Evolutionary conservation across 2,113 vertebrate species (phyloP), one percentile per base, ranked within the genome.

Genomic region (Triplophysa siluroides): DNA sequence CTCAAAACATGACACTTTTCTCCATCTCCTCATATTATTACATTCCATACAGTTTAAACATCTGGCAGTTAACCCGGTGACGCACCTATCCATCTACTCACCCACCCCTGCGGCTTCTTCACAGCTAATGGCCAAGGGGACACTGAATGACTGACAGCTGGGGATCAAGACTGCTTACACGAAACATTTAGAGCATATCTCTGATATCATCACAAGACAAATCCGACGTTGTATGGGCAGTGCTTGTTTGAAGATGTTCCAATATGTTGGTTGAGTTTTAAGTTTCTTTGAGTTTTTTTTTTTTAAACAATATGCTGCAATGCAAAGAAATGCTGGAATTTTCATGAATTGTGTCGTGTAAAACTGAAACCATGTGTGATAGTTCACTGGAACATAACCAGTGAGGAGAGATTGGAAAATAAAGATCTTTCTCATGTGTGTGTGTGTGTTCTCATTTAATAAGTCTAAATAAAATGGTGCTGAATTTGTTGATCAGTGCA

Each of bases 21-120:
- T 85, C 87, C 87, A 90, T 86, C 81, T 77, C 69, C 87, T 89
- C 87, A 69, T 90, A 89, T 90, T 86, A 85, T 90, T 87, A 85
- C 89, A 84, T 92, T 86, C 90, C 88, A 92, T 84, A 78, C 92
- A 93, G 93, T 93, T 91, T 93, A 92, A 91, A 85, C 84, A 89
- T 89, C 84, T 87, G 87, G 84, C 89, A 88, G 88, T 87, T 88
- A 83, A 87, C 88, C 92, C 72, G 83, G 78, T 19, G 83, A 83
- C 50, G 80, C 70, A 38, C 60, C 74, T 52, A n/a, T 45, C 74
- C 74, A 65, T 23, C 80, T 54, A 43, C 73, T 67, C 58, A 54
- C 83, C 60, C 80, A n/a, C 81, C 88, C 85, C 90, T 84, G 87
- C 80, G 84, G 86, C 88, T 89, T 90, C 88, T 85, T 86, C 89